Percentiles rank a stretch among this genome's conserved stretches.
Conservation (phyloP, 1,140 invertebrate species). For the Tetramorium simillimum region DNA sequence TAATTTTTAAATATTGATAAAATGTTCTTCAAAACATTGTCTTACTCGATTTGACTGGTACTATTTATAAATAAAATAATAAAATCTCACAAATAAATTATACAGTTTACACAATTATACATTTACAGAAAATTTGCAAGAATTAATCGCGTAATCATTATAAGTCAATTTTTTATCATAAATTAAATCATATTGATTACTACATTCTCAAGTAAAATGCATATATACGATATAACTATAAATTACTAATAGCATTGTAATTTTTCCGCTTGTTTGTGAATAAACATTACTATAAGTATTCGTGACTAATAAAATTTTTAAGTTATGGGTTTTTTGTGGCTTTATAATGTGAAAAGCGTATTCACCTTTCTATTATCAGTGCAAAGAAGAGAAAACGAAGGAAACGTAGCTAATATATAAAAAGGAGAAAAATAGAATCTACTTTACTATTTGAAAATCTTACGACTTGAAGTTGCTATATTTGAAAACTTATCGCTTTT, state of each 20-base stretch:
- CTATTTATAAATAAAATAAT: background rate
- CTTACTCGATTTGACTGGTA: background rate
- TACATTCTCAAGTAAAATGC: background rate
- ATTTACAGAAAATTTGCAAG: background rate
- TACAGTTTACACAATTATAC: too few relatives aligned
- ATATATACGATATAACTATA: background rate
- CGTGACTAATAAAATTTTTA: slow-evolving; percentile 3
- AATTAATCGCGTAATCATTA: background rate
- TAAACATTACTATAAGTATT: background rate
- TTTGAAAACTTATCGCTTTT: slow-evolving; percentile 46
- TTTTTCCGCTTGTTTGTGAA: background rate
- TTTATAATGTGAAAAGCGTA: background rate
- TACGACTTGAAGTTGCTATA: slow-evolving; percentile 26
- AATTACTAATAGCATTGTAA: background rate
- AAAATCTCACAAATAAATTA: background rate
- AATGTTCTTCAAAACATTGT: background rate
- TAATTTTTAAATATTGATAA: background rate
- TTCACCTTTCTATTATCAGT: slow-evolving; percentile 35
- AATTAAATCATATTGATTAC: slow-evolving; percentile 21
- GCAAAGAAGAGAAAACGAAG: background rate
- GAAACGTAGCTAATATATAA: slow-evolving; percentile 13
- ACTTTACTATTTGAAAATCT: slow-evolving; percentile 48
- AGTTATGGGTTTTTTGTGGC: slow-evolving; percentile 39
- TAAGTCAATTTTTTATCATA: background rate
- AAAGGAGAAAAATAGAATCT: slow-evolving; percentile 2